Percentiles rank a stretch among this genome's conserved stretches.
Evolutionary conservation across 2,113 vertebrate species (phyloP).

Genomic region (Cygnus buccinator): DNA sequence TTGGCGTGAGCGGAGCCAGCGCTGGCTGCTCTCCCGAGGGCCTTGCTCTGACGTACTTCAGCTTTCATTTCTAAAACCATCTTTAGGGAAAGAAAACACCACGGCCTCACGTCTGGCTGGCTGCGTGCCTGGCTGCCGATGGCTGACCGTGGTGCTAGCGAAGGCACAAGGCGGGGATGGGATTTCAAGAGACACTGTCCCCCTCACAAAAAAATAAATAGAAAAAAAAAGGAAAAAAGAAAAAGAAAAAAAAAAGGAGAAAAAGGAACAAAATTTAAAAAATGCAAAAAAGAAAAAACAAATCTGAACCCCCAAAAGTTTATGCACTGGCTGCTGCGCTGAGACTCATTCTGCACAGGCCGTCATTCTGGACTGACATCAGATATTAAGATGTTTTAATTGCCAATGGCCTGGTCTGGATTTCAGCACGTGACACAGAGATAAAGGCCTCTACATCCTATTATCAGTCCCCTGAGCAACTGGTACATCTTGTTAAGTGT

Average conservation of each 20-base stretch:
- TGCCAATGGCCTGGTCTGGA: constrained; percentile 40
- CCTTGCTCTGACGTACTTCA: neutral
- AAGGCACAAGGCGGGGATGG: neutral
- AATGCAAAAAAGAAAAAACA: neutral
- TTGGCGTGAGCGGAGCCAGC: neutral
- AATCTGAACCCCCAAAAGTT: neutral
- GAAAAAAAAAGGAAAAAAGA: neutral
- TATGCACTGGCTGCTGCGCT: neutral
- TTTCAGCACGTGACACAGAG: constrained; percentile 7
- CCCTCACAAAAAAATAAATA: neutral
- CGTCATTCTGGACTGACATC: neutral
- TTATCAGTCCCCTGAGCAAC: constrained; percentile 36
- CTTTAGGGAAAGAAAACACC: neutral
- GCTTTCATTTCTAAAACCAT: neutral
- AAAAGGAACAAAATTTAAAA: neutral
- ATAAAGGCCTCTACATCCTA: constrained; percentile 36
- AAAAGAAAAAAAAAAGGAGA: neutral
- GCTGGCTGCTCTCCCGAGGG: neutral
- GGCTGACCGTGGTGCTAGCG: neutral
- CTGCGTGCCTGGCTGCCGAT: neutral
- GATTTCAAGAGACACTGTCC: neutral
- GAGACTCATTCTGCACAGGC: neutral
- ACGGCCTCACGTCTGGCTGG: neutral
- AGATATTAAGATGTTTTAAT: constrained; percentile 23
- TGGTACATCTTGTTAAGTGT: constrained; percentile 32